phyloP scores from a whole-genome alignment of 1,140 invertebrate species.

The Drosophila prosaltans region DNA sequence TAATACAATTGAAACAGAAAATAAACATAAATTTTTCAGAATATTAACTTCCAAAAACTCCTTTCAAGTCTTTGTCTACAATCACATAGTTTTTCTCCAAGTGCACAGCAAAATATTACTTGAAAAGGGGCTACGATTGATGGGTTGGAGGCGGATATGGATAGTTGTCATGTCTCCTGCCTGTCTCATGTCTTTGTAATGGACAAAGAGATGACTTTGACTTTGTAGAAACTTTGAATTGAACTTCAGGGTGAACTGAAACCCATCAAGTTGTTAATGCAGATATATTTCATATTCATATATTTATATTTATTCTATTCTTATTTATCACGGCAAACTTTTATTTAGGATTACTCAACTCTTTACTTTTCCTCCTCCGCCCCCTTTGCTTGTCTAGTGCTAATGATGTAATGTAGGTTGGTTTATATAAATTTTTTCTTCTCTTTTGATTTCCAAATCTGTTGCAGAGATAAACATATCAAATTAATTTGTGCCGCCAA shows the following conservation, averaged over 20 bases:
- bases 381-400: slow-evolving; percentile 18
- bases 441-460: slow-evolving; percentile 16
- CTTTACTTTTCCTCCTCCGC: not conserved
- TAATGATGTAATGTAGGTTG: slow-evolving; percentile 34
- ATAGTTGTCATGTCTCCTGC: slow-evolving; percentile 4
- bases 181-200: slow-evolving; percentile 6
- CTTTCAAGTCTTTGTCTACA: too few relatives aligned
- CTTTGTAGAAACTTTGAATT: slow-evolving; percentile 15
- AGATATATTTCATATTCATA: not conserved
- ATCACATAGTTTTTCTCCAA: not conserved
- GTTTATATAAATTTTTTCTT: slow-evolving; percentile 11
- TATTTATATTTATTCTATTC: not conserved
- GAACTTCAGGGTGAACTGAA: not conserved
- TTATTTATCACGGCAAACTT: not conserved
- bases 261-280: slow-evolving; percentile 1
- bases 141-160: not conserved
- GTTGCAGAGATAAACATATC: slow-evolving; percentile 39
- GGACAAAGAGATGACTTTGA: slow-evolving; percentile 16
- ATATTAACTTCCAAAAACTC: too few relatives aligned
- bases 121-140: not conserved
- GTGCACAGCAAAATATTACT: slow-evolving; percentile 2
- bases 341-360: slow-evolving; percentile 1
- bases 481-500: slow-evolving; percentile 42
- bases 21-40: too few relatives aligned
- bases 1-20: too few relatives aligned